Base-by-base conservation (phyloP, 1,140 invertebrate genomes). In the Popillia japonica region DNA sequence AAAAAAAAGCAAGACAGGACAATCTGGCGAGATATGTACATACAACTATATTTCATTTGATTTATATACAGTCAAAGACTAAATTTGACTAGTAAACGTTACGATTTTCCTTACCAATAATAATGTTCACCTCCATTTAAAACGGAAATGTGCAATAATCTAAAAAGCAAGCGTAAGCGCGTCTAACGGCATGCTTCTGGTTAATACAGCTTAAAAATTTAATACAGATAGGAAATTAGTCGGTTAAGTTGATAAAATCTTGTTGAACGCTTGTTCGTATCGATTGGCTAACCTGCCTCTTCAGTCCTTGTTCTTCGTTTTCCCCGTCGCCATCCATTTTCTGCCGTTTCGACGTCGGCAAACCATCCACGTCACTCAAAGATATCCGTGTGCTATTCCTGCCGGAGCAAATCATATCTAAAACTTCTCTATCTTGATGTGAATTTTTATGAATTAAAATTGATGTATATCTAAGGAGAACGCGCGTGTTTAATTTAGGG, bases 271-370 rank as follows among this genome's bases (percentile, higher is more conserved):
- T 83, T 81, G 80, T 79, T 79, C 80, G 78, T 78, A 75, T 79
- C 41, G 79, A 27, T 79, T 85, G 81, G 82, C 83, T 85, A 86
- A 90, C 89, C 88, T 89, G 88, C 76, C 88, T 87, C 72, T 78
- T 77, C 0, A 86, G 80, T n/a, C 83, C 81, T 80, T 83, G 83
- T 55, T 90, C 89, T 76, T 88, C 87, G 6, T 87, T 87, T 27
- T 88, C 87, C 2, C 86, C 85, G 17, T 84, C 87, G 6, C 85
- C 81, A 7, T 89, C 88, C 17, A 88, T 82, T 72, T 87, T 86
- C 6, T 85, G 82, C 40, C 86, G 86, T 81, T 86, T 86, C 10
- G 85, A 81, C 27, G 86, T 82, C 14, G 40, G 74, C 14, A 86
- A 85, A 6, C 87, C 88, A 3, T 89, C 85, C 14, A 80, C 76